Conservation (phyloP, 1,140 invertebrate genomes). For the Drosophila ercepeae region DNA sequence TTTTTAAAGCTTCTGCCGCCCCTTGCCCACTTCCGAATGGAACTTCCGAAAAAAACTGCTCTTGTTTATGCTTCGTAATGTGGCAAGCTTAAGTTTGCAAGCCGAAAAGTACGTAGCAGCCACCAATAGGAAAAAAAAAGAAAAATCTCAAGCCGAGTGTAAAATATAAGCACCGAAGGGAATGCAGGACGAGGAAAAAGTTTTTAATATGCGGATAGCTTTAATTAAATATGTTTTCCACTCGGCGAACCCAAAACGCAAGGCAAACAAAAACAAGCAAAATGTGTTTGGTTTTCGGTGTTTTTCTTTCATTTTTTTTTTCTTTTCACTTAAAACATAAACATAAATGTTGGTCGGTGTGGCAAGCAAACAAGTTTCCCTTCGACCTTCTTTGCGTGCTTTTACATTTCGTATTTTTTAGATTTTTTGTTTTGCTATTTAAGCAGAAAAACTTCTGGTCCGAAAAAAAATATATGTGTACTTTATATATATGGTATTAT, state of each 20-base stretch:
- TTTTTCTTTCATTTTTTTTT: slow-evolving; percentile 40
- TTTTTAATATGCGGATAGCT: slow-evolving; percentile 82
- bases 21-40: neutral
- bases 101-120: slow-evolving; percentile 54
- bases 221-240: slow-evolving; percentile 83
- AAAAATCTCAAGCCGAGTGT: slow-evolving; percentile 60
- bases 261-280: slow-evolving; percentile 49
- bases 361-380: slow-evolving; percentile 60
- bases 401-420: slow-evolving; percentile 16
- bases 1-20: slow-evolving; percentile 59
- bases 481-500: neutral
- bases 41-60: slow-evolving; percentile 31
- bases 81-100: slow-evolving; percentile 70
- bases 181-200: slow-evolving; percentile 35
- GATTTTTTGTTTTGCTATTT: slow-evolving; percentile 41
- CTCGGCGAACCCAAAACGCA: slow-evolving; percentile 66
- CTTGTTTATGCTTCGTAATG: slow-evolving; percentile 76
- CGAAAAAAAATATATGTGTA: slow-evolving; percentile 11
- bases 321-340: slow-evolving; percentile 52
- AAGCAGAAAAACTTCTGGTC: slow-evolving; percentile 25
- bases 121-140: slow-evolving; percentile 4
- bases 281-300: slow-evolving; percentile 31
- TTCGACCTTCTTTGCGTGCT: slow-evolving; percentile 22
- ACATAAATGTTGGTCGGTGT: slow-evolving; percentile 69
- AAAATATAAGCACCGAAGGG: slow-evolving; percentile 60